Evolutionary conservation across 2,888 invertebrate genomes (phyloP), one percentile per base, ranked within the genome.

Genomic region (Drosophila greeni): DNA sequence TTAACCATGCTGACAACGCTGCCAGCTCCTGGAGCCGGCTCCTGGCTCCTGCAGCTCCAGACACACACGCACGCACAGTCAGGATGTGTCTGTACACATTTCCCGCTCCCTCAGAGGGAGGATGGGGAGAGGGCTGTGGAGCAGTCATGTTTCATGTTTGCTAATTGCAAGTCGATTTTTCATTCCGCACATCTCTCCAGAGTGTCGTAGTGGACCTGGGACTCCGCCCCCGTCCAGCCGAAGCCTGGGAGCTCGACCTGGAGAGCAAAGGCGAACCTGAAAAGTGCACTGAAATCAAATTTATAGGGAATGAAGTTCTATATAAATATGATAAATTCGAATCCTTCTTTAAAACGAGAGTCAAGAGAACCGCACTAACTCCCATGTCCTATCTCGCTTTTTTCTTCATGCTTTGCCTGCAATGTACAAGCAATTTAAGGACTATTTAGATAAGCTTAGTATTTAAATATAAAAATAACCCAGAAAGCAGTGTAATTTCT

Each of bases 111-210:
- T 24, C 11, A 11, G 42, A n/a, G 0, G 42, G 23, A 6, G 23
- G n/a, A n/a, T n/a, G n/a, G n/a, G 23, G 49, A 31, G 9, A 18
- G 33, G 34, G 43, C 5, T 5, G 23, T n/a, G 53, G 20, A 45
- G 72, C 55, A 70, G 68, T 73, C 74, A 72, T 78, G 76, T 74
- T 81, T 84, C 83, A 84, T 82, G 75, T 78, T 75, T 84, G 85
- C 84, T 84, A 85, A 84, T 84, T 85, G 84, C 75, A 74, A 76
- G 76, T 82, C 81, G 83, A 84, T 85, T 77, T 79, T 82, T 84
- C 83, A 82, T 84, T 84, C 80, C 83, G 72, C 75, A 75, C 76
- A 74, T 80, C 75, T 69, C 69, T 69, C 69, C 68, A 75, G 75
- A 75, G 62, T 76, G 66, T 73, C 68, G 57, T 47, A 34, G 61